A percentile compares a stretch with the other conserved stretches of the same genome.
phyloP scores from a whole-genome alignment of 2,888 invertebrate species.

The Tipula vernalis region DNA sequence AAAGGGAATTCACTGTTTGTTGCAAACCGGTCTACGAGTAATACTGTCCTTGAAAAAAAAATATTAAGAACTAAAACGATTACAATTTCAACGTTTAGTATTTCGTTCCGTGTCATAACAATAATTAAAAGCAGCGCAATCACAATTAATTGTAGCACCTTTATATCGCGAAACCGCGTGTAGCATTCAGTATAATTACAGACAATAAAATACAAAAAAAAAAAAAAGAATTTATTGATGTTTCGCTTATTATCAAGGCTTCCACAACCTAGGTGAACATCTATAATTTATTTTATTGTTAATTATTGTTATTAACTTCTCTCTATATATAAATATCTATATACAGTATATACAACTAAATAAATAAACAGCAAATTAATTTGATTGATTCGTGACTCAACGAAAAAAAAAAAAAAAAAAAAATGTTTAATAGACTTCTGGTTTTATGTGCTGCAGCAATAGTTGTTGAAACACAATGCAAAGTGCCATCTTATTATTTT shows the following conservation, averaged over 20 bases:
- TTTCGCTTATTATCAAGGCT: neutral
- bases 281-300: neutral
- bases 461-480: neutral
- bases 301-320: neutral
- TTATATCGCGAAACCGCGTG: neutral
- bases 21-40: neutral
- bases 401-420: neutral
- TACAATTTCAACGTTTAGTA: neutral
- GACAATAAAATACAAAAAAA: neutral
- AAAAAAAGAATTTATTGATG: neutral
- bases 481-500: neutral
- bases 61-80: neutral
- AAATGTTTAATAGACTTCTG: neutral
- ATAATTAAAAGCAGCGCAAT: neutral
- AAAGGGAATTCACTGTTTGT: too few species aligned
- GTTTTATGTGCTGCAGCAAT: neutral
- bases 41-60: neutral
- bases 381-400: neutral
- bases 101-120: neutral
- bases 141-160: neutral
- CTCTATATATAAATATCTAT: neutral
- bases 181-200: neutral
- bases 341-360: too few species aligned
- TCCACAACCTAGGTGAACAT: neutral
- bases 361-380: neutral